Evolutionary conservation across 2,797 vertebrate species (phyloP), one percentile per base, ranked within the genome.

Genomic region (Chelidonichthys spinosus): DNA sequence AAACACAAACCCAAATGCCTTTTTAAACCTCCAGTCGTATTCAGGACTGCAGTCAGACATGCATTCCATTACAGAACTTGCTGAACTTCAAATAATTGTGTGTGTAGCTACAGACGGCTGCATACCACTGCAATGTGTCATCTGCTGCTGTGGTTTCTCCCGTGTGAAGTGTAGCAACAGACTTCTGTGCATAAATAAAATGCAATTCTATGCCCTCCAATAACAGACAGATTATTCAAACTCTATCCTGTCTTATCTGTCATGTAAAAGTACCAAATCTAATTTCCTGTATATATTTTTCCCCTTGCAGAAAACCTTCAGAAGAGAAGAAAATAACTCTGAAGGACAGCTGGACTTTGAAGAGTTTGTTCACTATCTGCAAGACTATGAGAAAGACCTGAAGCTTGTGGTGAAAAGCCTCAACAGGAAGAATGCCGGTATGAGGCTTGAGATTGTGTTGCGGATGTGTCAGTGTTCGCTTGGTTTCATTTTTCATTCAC

Each of bases 331-430:
- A 63, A 94, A 93, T 9, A 92, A 92, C 50, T 85, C 94, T 0
- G 96, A 95, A 5, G 96, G 95, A 14, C 97, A 99, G 83, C 94
- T 99, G 87, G 98, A 97, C 91, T 98, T 99, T 60, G 97, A 99
- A 64, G 97, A 98, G 76, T 99, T 99, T 61, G 97, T 99, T 65
- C 97, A 98, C 79, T 99, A 99, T 84, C 95, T 99, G 55, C 97
- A 98, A 56, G 98, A 99, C 66, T 96, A 98, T 0, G 97, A 99
- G 84, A 99, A 97, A 88, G 98, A 99, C 69, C 94, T 99, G 87
- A 96, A 97, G 66, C 93, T 99, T 1, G 97, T 98, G 82, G 97
- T 99, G 84, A 96, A 97, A 90, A 97, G 94, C 69, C 79, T 98
- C 18, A 96, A 97, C 91, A 96, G 93, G 79, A 98, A 95, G 88